These are phyloP conservation scores for Dastarcus helophoroides DNA, from an alignment of 2,888 invertebrate genomes.

Conservation along the genomic window DNA sequence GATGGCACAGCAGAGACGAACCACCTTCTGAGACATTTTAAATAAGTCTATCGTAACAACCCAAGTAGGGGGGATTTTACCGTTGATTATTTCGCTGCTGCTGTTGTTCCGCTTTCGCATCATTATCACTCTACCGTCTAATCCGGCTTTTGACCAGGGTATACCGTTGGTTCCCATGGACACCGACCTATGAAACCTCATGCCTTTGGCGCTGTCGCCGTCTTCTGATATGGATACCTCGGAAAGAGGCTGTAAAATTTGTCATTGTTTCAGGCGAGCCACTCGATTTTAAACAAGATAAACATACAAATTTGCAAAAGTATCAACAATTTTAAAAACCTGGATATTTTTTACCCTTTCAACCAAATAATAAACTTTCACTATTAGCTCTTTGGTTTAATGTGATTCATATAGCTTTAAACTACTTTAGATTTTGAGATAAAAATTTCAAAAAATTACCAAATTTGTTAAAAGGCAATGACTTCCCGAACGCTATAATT, in stretches of 20 bases:
- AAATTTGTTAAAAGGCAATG: too few species aligned
- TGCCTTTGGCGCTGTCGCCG: constrained; percentile 40
- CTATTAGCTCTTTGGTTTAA: too few species aligned
- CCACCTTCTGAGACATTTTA: constrained; percentile 48
- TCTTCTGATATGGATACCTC: constrained; percentile 45
- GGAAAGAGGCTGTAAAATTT: constrained; percentile 40
- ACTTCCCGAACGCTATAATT: too few species aligned
- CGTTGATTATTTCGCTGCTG: constrained; percentile 50
- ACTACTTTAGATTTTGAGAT: too few species aligned
- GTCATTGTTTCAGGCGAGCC: too few species aligned
- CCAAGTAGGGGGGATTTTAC: constrained; percentile 24
- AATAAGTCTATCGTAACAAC: constrained; percentile 6
- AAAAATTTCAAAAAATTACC: too few species aligned
- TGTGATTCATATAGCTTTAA: too few species aligned
- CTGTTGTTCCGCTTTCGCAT: constrained; percentile 59
- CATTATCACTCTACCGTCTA: constrained; percentile 46
- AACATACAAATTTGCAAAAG: too few species aligned
- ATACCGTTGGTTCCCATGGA: constrained; percentile 69
- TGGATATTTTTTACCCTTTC: too few species aligned
- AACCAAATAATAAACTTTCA: too few species aligned
- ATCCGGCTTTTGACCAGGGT: constrained; percentile 47
- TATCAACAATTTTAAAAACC: too few species aligned
- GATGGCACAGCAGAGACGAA: constrained; percentile 75
- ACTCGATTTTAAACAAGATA: too few species aligned
- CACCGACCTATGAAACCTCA: constrained; percentile 72